Base-by-base conservation (phyloP, 2,797 vertebrate genomes). In the Sarcoramphus papa region DNA sequence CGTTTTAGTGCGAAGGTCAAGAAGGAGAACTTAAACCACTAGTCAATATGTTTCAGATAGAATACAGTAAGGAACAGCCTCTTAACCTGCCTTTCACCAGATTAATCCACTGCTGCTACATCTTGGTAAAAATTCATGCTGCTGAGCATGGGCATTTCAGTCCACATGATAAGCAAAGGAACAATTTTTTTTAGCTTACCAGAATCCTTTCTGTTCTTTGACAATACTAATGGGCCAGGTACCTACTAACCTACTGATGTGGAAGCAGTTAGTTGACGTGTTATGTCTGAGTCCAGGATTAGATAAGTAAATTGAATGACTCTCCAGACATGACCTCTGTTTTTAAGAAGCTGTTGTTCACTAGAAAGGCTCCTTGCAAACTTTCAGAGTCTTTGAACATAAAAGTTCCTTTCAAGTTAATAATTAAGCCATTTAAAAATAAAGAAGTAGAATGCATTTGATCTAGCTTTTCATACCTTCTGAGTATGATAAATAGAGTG, bases 401-500 rank as follows among this genome's bases (percentile, higher is more conserved):
- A 60, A 94, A 97, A 95, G 92, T 70, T 92, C 59, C 92, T 96
- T 97, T 96, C 77, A 97, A 95, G 93, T 94, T 88, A 91, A 64
- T 96, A 95, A 95, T 97, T 97, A 95, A 91, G 62, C 43, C 53
- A 78, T 78, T 88, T 96, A 70, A 93, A 94, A 94, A 72, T 85
- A 68, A 93, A 95, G 64, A 62, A 31, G 37, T 60, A 47, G 53
- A 67, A 77, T 65, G 45, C 53, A 95, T 95, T 97, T 97, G 86
- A 97, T 96, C 81, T 95, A 77, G 59, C 35, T 84, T 95, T 90
- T 92, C 57, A 45, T 93, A 73, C 64, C 54, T 87, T 80, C 45
- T 37, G 47, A 79, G 45, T 45, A 41, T 30, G 77, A 89, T 75
- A 81, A 93, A 81, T 35, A 40, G 50, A 78, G 10, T 56, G 68